phyloP scores from a whole-genome alignment of 2,797 vertebrate genomes.

The Mus spretus region DNA sequence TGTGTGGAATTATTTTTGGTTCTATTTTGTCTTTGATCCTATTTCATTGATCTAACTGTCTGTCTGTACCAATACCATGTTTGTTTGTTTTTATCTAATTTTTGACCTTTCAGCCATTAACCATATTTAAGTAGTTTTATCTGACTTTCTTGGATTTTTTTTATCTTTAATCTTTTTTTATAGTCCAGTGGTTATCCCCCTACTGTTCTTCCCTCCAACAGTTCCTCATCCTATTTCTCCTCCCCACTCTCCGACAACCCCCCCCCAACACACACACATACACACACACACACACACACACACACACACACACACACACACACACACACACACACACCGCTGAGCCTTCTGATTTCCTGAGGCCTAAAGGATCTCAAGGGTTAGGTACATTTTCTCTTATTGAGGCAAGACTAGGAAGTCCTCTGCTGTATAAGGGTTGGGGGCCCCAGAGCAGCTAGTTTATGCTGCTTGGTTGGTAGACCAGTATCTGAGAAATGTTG shows the following conservation, averaged over 20 bases:
- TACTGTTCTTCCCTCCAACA: neutral
- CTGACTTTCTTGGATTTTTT: neutral
- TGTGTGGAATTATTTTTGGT: too few species aligned
- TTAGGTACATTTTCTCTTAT: neutral
- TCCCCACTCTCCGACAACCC: too few species aligned
- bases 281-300: too few species aligned
- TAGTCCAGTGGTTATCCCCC: neutral
- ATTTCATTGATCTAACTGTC: too few species aligned
- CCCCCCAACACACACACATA: too few species aligned
- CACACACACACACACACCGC: too few species aligned
- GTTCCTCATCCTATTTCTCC: too few species aligned
- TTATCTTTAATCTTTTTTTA: neutral
- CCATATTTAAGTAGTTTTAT: neutral
- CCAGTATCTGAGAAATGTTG: neutral
- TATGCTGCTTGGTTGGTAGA: neutral
- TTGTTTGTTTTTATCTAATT: neutral
- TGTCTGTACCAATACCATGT: too few species aligned
- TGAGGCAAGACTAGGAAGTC: neutral
- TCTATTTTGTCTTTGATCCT: too few species aligned
- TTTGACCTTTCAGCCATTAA: neutral
- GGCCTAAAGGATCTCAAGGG: neutral
- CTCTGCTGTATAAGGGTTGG: too few species aligned
- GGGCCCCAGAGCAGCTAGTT: neutral
- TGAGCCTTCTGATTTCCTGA: neutral
- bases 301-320: too few species aligned